Conservation (phyloP, 2,797 vertebrate species). For the Nothura maculosa region DNA sequence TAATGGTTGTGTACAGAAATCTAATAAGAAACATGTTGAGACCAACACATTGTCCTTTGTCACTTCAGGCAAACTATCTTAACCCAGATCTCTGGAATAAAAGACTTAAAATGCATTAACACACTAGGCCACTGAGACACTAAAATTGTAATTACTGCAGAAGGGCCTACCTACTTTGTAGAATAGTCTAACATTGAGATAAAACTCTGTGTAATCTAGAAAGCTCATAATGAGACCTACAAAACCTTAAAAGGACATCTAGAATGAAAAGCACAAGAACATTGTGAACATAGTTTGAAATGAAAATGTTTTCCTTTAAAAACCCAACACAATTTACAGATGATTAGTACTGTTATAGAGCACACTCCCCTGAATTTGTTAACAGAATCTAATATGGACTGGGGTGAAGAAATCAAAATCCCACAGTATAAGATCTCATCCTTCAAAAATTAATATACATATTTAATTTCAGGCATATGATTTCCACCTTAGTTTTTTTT, state of each 20-base stretch:
- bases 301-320: not conserved
- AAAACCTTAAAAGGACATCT: not conserved
- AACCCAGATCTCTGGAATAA: not conserved
- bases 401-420: not conserved
- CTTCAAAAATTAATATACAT: not conserved
- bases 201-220: not conserved
- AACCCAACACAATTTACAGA: not conserved
- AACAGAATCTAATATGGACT: fast-evolving
- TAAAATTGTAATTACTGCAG: not conserved
- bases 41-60: not conserved
- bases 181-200: not conserved
- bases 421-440: not conserved
- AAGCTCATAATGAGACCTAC: not conserved
- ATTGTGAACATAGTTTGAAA: not conserved
- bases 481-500: not conserved
- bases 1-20: not conserved
- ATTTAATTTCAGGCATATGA: not conserved
- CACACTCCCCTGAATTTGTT: not conserved
- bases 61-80: not conserved
- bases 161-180: not conserved
- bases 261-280: not conserved
- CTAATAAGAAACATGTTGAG: not conserved
- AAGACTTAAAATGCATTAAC: not conserved
- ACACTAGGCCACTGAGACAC: not conserved
- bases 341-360: not conserved